Evolutionary conservation across 2,888 invertebrate genomes (phyloP), one percentile per base, ranked within the genome.

Genomic region (Athripsodes cinereus): DNA sequence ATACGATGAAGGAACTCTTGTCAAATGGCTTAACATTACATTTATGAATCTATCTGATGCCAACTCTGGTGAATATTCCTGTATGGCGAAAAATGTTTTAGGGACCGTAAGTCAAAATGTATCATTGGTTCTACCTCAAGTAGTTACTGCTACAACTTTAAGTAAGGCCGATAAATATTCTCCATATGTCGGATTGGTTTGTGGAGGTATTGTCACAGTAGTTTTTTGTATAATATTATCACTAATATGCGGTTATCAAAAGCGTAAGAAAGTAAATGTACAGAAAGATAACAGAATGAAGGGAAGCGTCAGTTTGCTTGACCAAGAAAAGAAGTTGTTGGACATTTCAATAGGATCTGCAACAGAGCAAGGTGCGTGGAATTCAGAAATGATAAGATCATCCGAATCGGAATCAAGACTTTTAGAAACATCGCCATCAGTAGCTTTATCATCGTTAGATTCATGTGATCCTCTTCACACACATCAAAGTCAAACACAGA

Each of bases 241-340:
- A 2, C 79, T 82, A 54, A 74, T 83, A 21, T 64, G 74, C 2
- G 71, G 79, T 62, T 68, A 75, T 65, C 68, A 74, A 20, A 74
- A 78, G 1, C 74, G 80, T 2, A 76, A 79, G 57, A 70, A 69
- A 19, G 71, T 77, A 10, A 74, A 79, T 1, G 75, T 81, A 51
- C 79, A 81, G 55, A 81, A 82, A 67, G 40, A 40, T n/a, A 79
- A 83, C 53, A 83, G 85, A 59, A 75, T 87, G 53, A 86, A 86
- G 68, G 81, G 82, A 13, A 87, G 86, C 66, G 81, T 83, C 2
- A 87, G 86, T 67, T 86, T 86, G 69, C 85, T 85, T 44, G 88
- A 88, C 66, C 88, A 88, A 71, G 87, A 88, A 68, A 87, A 88
- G 71, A 86, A 87, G 67, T 73, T 88, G 48, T 72, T 88, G 57